Evolutionary conservation across 64 coral and sea anemone genomes (phyloP).

Genomic region (Cladopsammia gracilis): DNA sequence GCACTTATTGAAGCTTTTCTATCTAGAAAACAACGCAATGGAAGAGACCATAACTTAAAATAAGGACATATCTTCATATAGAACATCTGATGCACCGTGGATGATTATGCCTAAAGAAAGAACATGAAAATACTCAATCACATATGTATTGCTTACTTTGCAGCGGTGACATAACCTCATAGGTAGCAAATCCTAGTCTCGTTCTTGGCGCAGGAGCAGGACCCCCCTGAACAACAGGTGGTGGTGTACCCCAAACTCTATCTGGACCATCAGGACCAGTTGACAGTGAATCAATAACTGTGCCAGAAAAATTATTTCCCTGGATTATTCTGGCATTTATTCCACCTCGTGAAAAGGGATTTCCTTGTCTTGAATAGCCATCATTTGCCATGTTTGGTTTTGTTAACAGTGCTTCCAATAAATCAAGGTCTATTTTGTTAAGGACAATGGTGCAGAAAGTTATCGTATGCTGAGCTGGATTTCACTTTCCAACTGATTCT

Average conservation of each 20-base stretch:
- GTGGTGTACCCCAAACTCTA: neutral
- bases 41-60: too few species aligned
- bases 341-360: neutral
- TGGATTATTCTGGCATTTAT: neutral
- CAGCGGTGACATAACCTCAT: neutral
- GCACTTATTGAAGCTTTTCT: too few species aligned
- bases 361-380: constrained; percentile 15
- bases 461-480: neutral
- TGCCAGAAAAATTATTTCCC: constrained; percentile 10
- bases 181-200: neutral
- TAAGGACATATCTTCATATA: too few species aligned
- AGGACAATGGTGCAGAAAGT: neutral
- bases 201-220: neutral
- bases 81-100: too few species aligned
- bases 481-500: neutral
- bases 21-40: too few species aligned
- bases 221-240: neutral
- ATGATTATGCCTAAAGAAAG: too few species aligned
- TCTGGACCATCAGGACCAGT: neutral
- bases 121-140: too few species aligned
- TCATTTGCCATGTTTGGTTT: constrained; percentile 2
- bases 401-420: too few species aligned
- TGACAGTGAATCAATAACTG: constrained; percentile 5
- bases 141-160: constrained; percentile 3
- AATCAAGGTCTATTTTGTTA: neutral